A percentile compares a stretch with the other conserved stretches of the same genome.
These are phyloP conservation scores for Lepus oiostolus DNA, from an alignment of 2,797 vertebrate genomes.

Conservation along the genomic window DNA sequence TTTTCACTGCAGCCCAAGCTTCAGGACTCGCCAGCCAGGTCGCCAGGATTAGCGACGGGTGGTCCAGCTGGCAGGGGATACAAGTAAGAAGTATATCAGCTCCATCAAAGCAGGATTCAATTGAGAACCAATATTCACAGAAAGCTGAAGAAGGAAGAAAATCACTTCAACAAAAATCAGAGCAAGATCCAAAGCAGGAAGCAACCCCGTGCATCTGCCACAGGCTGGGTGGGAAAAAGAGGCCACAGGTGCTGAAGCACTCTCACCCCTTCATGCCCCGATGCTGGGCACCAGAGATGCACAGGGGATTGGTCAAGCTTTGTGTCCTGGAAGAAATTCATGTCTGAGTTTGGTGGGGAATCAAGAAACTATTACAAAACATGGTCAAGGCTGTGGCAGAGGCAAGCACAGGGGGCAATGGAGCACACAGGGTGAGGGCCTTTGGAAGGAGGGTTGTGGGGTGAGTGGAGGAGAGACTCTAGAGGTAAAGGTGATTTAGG, in stretches of 20 bases:
- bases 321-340: background rate
- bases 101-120: conserved; percentile 6
- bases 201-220: background rate
- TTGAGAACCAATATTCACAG: background rate
- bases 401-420: background rate
- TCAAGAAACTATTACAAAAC: background rate
- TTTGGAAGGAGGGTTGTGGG: background rate
- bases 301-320: background rate
- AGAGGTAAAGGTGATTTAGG: background rate
- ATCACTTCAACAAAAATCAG: conserved; percentile 26
- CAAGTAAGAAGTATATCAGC: background rate
- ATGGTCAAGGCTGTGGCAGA: background rate
- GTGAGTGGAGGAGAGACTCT: background rate
- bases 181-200: conserved; percentile 31
- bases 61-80: background rate
- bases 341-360: conserved; percentile 3
- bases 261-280: background rate
- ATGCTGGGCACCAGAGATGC: background rate
- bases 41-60: background rate
- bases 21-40: background rate
- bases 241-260: background rate
- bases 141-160: conserved; percentile 50
- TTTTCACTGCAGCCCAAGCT: conserved; percentile 44
- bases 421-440: background rate
- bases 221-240: background rate